A percentile compares a stretch with the other conserved stretches of the same genome.
phyloP scores from a whole-genome alignment of 2,888 invertebrate genomes.

The Caenorhabditis auriculariae region DNA sequence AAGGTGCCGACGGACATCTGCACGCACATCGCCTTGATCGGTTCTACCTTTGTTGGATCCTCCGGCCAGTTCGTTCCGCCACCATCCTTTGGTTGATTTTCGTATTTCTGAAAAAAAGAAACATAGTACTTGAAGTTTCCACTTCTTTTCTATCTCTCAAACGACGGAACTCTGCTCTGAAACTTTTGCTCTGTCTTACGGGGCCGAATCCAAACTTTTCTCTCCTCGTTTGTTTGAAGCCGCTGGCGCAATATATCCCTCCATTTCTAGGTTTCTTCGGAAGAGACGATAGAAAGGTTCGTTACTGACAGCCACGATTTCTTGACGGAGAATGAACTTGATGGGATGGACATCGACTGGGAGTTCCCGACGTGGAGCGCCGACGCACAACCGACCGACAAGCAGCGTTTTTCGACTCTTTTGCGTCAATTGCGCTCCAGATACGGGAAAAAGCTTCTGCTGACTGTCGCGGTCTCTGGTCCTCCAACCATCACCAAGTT shows the following conservation, averaged over 20 bases:
- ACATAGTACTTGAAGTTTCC: no score
- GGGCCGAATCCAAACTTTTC: slow-evolving; percentile 20
- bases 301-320: slow-evolving; percentile 4
- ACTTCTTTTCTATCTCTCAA: no score
- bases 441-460: no score
- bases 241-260: no score
- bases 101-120: no score
- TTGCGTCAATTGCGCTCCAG: no score
- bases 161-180: slow-evolving; percentile 4
- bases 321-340: slow-evolving; percentile 21
- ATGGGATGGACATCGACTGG: slow-evolving; percentile 61
- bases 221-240: slow-evolving; percentile 22
- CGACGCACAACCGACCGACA: slow-evolving; percentile 40
- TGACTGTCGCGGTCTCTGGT: slow-evolving; percentile 71
- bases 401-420: slow-evolving; percentile 24
- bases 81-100: no score
- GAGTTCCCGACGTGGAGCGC: slow-evolving; percentile 59
- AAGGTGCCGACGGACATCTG: slow-evolving; percentile 15
- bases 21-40: slow-evolving; percentile 31
- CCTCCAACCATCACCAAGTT: slow-evolving; percentile 76
- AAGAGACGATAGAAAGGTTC: slow-evolving; percentile 16
- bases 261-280: slow-evolving; percentile 23
- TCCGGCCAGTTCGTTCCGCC: slow-evolving; percentile 7
- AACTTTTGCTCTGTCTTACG: slow-evolving; percentile 27
- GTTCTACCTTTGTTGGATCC: slow-evolving; percentile 20